A percentile compares a stretch with the other conserved stretches of the same genome.
phyloP scores from a whole-genome alignment of 2,888 invertebrate species.

The Temnothorax rugatulus region DNA sequence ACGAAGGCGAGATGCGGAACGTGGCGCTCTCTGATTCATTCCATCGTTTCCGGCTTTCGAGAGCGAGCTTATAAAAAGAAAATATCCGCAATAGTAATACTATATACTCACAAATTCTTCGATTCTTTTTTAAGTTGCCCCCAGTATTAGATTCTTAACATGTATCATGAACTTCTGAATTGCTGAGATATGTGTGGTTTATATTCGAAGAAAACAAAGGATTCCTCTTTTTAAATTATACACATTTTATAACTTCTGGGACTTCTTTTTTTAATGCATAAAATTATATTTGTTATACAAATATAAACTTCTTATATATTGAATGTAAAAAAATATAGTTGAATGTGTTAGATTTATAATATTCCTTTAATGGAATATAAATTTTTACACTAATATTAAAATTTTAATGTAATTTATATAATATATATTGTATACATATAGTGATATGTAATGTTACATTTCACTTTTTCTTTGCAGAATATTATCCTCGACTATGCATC shows the following conservation, averaged over 20 bases:
- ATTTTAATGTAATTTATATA: slow-evolving; percentile 20
- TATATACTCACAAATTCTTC: neutral
- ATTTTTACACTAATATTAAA: slow-evolving; percentile 21
- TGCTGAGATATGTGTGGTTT: neutral
- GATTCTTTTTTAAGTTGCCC: neutral
- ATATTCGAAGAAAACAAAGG: neutral
- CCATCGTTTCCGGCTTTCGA: too few relatives aligned
- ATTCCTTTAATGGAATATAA: slow-evolving; percentile 19
- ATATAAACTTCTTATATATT: slow-evolving; percentile 4
- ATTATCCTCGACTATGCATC: slow-evolving; percentile 22
- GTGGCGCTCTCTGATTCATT: too few relatives aligned
- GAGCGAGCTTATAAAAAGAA: neutral
- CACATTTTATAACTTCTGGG: neutral
- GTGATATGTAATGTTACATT: slow-evolving; percentile 50
- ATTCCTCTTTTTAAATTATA: neutral
- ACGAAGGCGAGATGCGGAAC: too few relatives aligned
- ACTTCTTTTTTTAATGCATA: neutral
- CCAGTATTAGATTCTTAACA: neutral
- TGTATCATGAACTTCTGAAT: slow-evolving; percentile 5
- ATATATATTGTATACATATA: slow-evolving; percentile 12
- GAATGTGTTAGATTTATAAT: slow-evolving; percentile 35
- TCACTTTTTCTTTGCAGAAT: slow-evolving; percentile 32
- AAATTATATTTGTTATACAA: neutral
- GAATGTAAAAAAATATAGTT: slow-evolving; percentile 44
- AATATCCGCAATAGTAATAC: neutral